Base-by-base conservation (phyloP, 2,113 vertebrate genomes). In the Perca flavescens region DNA sequence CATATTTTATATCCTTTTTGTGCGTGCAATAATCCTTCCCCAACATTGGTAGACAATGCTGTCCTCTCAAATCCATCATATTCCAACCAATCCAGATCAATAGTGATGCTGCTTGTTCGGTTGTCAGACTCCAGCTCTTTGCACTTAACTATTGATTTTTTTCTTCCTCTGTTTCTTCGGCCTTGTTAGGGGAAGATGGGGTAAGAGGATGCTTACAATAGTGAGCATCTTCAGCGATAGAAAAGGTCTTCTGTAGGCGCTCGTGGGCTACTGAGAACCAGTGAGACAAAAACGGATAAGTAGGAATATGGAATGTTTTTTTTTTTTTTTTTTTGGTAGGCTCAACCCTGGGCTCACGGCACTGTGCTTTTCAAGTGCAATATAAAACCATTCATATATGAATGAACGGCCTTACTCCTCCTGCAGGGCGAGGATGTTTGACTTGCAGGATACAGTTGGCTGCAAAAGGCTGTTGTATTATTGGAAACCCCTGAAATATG, bases 41-140 rank as follows among this genome's bases (percentile, higher is more conserved):
- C 2, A 54, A 43, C 31, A 40, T 1, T 10, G 11, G 19, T 16
- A 49, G 36, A 69, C 28, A 10, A 1, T 47, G 34, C 22, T 54
- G 19, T 60, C 52, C 46, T 61, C 19, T 52, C 31, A 4, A 16
- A 58, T 65, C 36, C 60, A 53, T 75, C 77, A 57, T 80, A 58
- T 77, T 63, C 62, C 25, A 36, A 46, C 62, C 40, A n/a, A 46
- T 67, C 15, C 58, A 43, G 50, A 74, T 57, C 64, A 57, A 85
- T 69, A 52, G 21, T 25, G 49, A 64, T 40, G 43, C 47, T 36
- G 62, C 76, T 46, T 65, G 77, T 70, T 80, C 49, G 63, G 22
- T 49, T 74, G 60, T 82, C 57, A 66, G 76, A 70, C 54, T 34
- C 17, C 43, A 54, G 71, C 62, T 71, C 62, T 50, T 76, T 80